Conservation (phyloP, 2,113 vertebrate species). For the Cercocebus atys region DNA sequence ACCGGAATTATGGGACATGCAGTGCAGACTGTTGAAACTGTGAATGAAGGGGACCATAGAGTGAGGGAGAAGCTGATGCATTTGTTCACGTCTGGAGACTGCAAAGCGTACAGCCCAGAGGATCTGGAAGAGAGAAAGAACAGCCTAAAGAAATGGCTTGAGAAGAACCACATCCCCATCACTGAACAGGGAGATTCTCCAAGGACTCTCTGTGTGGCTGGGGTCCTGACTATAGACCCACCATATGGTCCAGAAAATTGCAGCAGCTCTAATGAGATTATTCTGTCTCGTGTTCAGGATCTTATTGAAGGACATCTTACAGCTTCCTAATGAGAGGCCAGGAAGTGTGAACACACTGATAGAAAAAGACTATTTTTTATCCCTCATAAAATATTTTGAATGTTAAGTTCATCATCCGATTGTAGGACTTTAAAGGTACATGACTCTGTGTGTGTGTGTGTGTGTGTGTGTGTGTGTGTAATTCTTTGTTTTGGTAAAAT, state of each 20-base stretch:
- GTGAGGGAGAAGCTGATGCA: constrained; percentile 79
- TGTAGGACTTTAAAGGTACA: background rate
- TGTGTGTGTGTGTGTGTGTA: background rate
- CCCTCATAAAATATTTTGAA: background rate
- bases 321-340: background rate
- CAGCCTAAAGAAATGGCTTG: constrained; percentile 88
- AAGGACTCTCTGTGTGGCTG: constrained; percentile 87
- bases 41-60: constrained; percentile 82
- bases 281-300: constrained; percentile 91
- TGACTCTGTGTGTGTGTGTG: background rate
- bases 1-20: constrained; percentile 92
- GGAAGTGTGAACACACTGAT: background rate
- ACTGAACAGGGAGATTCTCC: constrained; percentile 84
- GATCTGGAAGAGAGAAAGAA: constrained; percentile 84
- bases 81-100: constrained; percentile 77
- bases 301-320: constrained; percentile 86
- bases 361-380: constrained; percentile 31
- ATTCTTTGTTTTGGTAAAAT: constrained; percentile 46
- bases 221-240: constrained; percentile 89
- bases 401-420: background rate
- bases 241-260: constrained; percentile 93
- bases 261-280: constrained; percentile 93
- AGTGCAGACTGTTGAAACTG: constrained; percentile 85
- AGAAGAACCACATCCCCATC: constrained; percentile 92
- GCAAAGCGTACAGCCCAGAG: constrained; percentile 76